Conservation (phyloP, 2,888 invertebrate species). For the Drymonia ruficornis region DNA sequence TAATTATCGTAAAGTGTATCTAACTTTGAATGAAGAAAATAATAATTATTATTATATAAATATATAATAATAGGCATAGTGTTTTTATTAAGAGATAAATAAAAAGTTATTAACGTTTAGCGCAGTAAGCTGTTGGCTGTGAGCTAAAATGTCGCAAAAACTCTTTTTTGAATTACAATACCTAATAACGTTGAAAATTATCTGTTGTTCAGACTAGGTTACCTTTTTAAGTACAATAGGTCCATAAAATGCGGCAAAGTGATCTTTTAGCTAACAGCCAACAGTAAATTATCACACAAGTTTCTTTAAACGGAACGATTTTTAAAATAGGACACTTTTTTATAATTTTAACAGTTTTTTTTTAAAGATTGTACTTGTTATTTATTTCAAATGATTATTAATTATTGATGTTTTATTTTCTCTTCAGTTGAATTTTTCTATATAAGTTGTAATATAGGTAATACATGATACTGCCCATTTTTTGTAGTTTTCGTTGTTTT, state of each 20-base stretch:
- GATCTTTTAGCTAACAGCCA: not conserved
- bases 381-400: conserved; percentile 85
- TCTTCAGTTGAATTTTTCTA: conserved; percentile 68
- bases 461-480: conserved; percentile 80
- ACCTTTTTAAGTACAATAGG: not conserved
- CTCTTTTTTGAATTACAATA: not conserved
- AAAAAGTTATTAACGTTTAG: conserved; percentile 77
- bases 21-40: conserved; percentile 80
- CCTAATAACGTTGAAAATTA: not conserved
- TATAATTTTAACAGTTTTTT: conserved; percentile 82
- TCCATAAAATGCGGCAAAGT: too few species aligned
- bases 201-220: not conserved
- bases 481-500: conserved; percentile 58
- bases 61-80: conserved; percentile 82
- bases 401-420: conserved; percentile 77
- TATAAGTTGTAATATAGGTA: conserved; percentile 80
- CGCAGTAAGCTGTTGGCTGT: conserved; percentile 36
- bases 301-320: conserved; percentile 68
- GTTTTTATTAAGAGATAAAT: conserved; percentile 83
- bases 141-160: not conserved
- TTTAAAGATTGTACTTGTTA: conserved; percentile 81
- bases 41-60: conserved; percentile 82
- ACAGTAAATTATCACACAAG: conserved; percentile 66
- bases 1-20: conserved; percentile 79
- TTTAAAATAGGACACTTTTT: conserved; percentile 66